Conservation (phyloP, 2,888 invertebrate species). For the Drosophila testacea region DNA sequence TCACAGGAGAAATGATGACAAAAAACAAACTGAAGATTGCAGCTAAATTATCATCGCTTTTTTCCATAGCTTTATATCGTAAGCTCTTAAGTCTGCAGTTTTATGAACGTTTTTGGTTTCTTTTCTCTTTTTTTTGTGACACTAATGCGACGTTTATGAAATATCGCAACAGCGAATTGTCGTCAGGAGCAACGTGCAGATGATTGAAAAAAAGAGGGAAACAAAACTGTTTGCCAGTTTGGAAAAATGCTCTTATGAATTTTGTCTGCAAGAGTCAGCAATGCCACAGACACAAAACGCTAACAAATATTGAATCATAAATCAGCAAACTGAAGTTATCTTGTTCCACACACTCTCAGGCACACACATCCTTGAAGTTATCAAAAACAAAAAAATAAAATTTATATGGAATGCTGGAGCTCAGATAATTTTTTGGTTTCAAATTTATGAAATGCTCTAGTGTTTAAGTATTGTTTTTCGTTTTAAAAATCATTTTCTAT, state of each 20-base stretch:
- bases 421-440: too few relatives aligned
- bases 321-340: conserved; percentile 50
- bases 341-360: conserved; percentile 4
- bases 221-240: conserved; percentile 29
- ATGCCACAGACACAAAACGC: conserved; percentile 38
- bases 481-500: too few relatives aligned
- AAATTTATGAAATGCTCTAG: too few relatives aligned
- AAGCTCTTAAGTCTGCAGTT: conserved; percentile 70
- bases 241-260: conserved; percentile 44
- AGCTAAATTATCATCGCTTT: conserved; percentile 51
- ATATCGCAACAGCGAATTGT: conserved; percentile 53
- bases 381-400: too few relatives aligned
- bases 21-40: conserved; percentile 68
- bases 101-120: conserved; percentile 61
- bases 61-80: conserved; percentile 43
- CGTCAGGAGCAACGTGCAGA: conserved; percentile 31
- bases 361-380: background rate
- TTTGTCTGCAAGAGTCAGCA: conserved; percentile 63
- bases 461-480: too few relatives aligned
- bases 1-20: conserved; percentile 12
- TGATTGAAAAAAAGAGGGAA: conserved; percentile 33
- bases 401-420: too few relatives aligned
- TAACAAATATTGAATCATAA: conserved; percentile 65
- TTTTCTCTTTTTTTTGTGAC: conserved; percentile 53
- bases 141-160: conserved; percentile 79